Percentiles rank a stretch among this genome's conserved stretches.
phyloP scores from a whole-genome alignment of 2,797 vertebrate species.

The Lagocephalus sceleratus region DNA sequence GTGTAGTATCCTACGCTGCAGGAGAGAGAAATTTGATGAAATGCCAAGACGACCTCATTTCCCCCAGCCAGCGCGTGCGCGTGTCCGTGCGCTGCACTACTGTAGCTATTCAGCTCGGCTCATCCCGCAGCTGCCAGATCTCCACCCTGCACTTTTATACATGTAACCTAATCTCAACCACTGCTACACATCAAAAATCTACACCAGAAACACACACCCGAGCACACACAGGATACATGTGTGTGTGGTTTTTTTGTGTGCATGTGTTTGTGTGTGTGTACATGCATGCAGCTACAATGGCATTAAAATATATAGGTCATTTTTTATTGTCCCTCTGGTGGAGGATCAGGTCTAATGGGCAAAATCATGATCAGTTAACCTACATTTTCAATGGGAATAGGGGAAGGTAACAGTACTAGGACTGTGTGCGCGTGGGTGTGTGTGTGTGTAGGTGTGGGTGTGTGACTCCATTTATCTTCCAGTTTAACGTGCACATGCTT shows the following conservation, averaged over 20 bases:
- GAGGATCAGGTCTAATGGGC: not conserved
- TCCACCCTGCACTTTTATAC: constrained; percentile 65
- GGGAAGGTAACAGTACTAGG: no score
- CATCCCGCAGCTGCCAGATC: constrained; percentile 49
- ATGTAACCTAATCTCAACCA: constrained; percentile 63
- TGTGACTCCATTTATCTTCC: not conserved
- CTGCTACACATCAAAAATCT: constrained; percentile 29
- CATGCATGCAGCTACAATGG: constrained; percentile 14
- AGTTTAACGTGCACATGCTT: constrained; percentile 6
- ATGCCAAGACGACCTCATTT: constrained; percentile 70
- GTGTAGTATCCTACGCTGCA: constrained; percentile 60
- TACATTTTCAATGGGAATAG: no score
- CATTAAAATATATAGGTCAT: not conserved
- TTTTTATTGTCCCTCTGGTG: not conserved
- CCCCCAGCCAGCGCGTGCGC: constrained; percentile 42
- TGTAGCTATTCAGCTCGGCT: constrained; percentile 58
- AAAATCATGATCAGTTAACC: no score
- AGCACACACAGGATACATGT: not conserved
- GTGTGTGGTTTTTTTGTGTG: no score
- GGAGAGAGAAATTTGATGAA: constrained; percentile 60
- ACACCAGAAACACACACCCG: constrained; percentile 1
- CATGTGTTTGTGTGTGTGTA: not conserved
- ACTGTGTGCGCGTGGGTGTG: no score
- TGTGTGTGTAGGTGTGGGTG: constrained; percentile 5
- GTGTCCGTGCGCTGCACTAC: constrained; percentile 50